A percentile compares a stretch with the other conserved stretches of the same genome.
Conservation (phyloP, 2,797 vertebrate genomes). For the Enteromius viviparus region DNA sequence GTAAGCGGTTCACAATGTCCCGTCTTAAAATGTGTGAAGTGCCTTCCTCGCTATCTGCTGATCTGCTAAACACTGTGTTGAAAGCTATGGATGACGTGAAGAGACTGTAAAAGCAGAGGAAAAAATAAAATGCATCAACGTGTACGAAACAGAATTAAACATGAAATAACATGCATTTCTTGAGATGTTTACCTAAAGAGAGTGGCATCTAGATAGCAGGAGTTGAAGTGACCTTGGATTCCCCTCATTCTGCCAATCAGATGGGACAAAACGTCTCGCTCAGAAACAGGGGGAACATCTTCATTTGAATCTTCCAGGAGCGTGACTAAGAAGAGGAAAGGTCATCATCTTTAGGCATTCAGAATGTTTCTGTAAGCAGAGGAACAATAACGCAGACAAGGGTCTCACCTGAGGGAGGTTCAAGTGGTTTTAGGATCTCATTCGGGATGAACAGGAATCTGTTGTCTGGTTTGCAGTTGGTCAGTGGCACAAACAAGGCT, state of each 20-base stretch:
- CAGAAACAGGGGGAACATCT: slow-evolving; percentile 72
- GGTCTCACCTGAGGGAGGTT: slow-evolving; percentile 66
- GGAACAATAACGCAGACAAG: not conserved
- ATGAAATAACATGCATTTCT: not conserved
- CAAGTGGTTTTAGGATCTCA: slow-evolving; percentile 39
- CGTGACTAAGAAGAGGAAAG: slow-evolving; percentile 24
- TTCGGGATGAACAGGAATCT: slow-evolving; percentile 65
- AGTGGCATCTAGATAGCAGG: slow-evolving; percentile 84
- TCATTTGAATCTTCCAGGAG: slow-evolving; percentile 67
- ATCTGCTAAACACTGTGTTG: slow-evolving; percentile 72
- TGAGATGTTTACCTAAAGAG: slow-evolving; percentile 79
- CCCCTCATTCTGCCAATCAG: slow-evolving; percentile 82
- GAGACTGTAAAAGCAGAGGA: slow-evolving; percentile 70
- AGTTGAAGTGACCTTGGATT: slow-evolving; percentile 85
- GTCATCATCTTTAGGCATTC: not conserved
- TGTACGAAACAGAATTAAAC: not conserved
- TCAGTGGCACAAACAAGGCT: slow-evolving; percentile 75
- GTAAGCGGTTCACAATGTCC: slow-evolving; percentile 79
- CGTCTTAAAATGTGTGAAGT: slow-evolving; percentile 73
- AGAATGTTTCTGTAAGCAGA: not conserved
- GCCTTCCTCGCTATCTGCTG: slow-evolving; percentile 67
- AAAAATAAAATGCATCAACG: not conserved
- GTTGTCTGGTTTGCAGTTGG: slow-evolving; percentile 75
- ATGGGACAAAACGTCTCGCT: slow-evolving; percentile 70
- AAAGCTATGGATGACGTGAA: slow-evolving; percentile 78